Conservation (phyloP, 2,113 vertebrate genomes). For the Nothoprocta perdicaria region DNA sequence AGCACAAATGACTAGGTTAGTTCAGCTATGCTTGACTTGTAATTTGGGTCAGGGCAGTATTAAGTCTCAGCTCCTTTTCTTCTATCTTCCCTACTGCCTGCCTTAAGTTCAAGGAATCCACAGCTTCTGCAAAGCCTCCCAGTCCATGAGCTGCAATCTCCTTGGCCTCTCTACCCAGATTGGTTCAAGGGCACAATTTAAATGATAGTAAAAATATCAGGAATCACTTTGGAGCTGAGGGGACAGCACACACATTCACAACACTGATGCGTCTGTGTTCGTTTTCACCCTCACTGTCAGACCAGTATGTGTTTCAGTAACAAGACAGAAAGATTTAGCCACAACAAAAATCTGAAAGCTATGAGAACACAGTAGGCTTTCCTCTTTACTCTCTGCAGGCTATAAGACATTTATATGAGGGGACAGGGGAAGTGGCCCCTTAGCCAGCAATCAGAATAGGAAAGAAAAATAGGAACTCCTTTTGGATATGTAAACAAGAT, state of each 20-base stretch:
- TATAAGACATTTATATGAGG: neutral
- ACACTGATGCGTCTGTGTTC: neutral
- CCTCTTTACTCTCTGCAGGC: neutral
- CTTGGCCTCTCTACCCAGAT: neutral
- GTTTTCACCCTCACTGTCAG: neutral
- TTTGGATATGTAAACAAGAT: neutral
- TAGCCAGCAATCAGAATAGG: accelerated
- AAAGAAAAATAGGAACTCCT: neutral
- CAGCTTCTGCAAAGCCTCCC: neutral
- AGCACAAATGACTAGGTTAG: neutral
- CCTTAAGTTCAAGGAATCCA: accelerated
- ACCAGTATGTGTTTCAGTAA: neutral
- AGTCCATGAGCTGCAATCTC: neutral
- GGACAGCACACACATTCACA: neutral
- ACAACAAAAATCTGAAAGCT: neutral
- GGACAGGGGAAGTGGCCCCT: neutral
- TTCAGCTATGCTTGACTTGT: neutral
- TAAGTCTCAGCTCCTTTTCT: neutral
- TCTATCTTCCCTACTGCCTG: neutral
- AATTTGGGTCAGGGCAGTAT: neutral
- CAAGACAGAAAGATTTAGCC: neutral
- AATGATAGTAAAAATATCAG: neutral
- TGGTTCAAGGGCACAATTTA: neutral
- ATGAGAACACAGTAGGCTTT: neutral
- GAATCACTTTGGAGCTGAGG: neutral